Evolutionary conservation across 2,888 invertebrate species (phyloP).

Genomic region (Agonopterix alstromeriana): DNA sequence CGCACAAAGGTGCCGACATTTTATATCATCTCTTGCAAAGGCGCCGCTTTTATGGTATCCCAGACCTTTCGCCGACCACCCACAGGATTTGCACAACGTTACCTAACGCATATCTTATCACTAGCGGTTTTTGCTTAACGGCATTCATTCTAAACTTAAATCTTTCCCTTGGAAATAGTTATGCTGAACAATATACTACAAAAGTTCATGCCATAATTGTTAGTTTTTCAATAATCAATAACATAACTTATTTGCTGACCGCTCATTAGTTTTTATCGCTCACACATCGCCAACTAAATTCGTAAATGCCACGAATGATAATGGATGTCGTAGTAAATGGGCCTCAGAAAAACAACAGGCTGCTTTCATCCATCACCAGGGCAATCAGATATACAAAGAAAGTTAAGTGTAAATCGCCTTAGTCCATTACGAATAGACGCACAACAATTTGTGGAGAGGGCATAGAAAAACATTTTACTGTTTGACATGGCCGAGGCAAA

Average conservation of each 20-base stretch:
- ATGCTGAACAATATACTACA: not conserved
- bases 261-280: constrained; percentile 22
- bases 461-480: constrained; percentile 70
- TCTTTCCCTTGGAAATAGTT: constrained; percentile 1
- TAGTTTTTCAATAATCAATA: constrained; percentile 8
- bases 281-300: constrained; percentile 21
- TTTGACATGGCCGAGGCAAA: constrained; percentile 72
- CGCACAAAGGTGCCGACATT: constrained; percentile 52
- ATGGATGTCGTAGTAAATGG: constrained; percentile 31
- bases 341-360: constrained; percentile 47
- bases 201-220: not conserved
- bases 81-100: constrained; percentile 49
- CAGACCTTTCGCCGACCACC: constrained; percentile 46
- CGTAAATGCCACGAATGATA: constrained; percentile 28
- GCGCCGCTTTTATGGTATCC: constrained; percentile 47
- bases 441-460: constrained; percentile 59
- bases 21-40: constrained; percentile 54
- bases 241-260: constrained; percentile 13
- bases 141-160: constrained; percentile 12
- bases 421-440: constrained; percentile 63
- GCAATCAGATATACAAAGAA: constrained; percentile 58
- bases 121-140: constrained; percentile 24
- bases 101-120: constrained; percentile 41
- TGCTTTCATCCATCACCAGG: constrained; percentile 61
- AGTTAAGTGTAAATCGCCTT: constrained; percentile 54